phyloP scores from a whole-genome alignment of 92 coral and sea anemone species.

The Porites rus region DNA sequence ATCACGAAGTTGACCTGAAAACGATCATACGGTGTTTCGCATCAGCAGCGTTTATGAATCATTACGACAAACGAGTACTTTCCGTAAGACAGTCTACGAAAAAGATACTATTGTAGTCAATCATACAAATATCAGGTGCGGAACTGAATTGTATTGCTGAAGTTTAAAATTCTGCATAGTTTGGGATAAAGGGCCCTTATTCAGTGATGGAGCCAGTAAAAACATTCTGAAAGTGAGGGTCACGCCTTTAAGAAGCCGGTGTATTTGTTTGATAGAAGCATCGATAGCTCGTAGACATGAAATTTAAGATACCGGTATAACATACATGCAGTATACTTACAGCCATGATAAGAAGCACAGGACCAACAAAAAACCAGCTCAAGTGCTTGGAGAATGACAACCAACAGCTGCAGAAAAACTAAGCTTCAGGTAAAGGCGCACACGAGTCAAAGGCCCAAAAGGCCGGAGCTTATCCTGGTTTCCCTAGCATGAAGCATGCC shows the following conservation, averaged over 20 bases:
- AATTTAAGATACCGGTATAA: not conserved
- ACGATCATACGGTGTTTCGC: not conserved
- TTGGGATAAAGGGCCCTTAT: too few relatives aligned
- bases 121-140: not conserved
- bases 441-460: too few relatives aligned
- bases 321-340: constrained; percentile 40
- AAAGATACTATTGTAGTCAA: constrained; percentile 25
- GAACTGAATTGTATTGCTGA: too few relatives aligned
- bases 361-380: constrained; percentile 83
- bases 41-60: not conserved
- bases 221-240: too few relatives aligned
- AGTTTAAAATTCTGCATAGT: too few relatives aligned
- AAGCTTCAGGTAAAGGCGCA: not conserved
- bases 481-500: too few relatives aligned
- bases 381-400: constrained; percentile 69
- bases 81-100: constrained; percentile 27
- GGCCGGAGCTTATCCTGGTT: too few relatives aligned
- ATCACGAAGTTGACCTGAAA: constrained; percentile 21
- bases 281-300: too few relatives aligned
- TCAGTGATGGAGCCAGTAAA: too few relatives aligned
- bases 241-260: too few relatives aligned
- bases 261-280: too few relatives aligned
- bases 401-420: constrained; percentile 68
- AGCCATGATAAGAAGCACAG: constrained; percentile 67
- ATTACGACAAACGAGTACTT: not conserved